Conservation (phyloP, 2,888 invertebrate genomes). For the Netelia virgata region DNA sequence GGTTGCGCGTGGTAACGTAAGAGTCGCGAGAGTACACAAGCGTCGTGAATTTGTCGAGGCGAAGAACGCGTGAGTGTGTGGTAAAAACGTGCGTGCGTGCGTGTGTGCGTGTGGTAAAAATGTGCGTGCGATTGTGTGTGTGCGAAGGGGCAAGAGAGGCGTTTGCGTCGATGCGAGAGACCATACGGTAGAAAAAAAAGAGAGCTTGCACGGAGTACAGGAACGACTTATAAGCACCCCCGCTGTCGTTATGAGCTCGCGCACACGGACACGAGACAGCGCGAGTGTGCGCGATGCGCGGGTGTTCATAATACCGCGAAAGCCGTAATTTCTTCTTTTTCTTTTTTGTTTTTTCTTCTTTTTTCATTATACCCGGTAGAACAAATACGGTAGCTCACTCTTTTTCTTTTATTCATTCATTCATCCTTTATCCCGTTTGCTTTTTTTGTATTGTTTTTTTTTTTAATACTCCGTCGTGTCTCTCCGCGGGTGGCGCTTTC, state of each 20-base stretch:
- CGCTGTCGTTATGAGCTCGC: constrained; percentile 47
- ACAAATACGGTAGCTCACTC: constrained; percentile 74
- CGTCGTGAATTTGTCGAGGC: constrained; percentile 44
- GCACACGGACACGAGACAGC: neutral
- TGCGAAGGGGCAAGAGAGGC: constrained; percentile 10
- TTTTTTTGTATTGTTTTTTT: constrained; percentile 36
- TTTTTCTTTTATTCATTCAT: constrained; percentile 62
- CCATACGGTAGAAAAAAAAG: constrained; percentile 31
- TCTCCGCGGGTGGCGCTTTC: constrained; percentile 63
- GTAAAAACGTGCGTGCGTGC: constrained; percentile 10
- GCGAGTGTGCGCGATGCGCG: constrained; percentile 43
- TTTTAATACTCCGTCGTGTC: constrained; percentile 58
- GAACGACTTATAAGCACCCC: constrained; percentile 61
- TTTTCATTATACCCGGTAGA: constrained; percentile 78
- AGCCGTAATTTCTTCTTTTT: constrained; percentile 73
- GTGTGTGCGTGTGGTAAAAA: constrained; percentile 27
- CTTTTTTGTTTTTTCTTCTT: constrained; percentile 71
- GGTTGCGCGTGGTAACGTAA: constrained; percentile 36
- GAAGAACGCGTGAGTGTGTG: constrained; percentile 44
- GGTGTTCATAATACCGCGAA: constrained; percentile 75
- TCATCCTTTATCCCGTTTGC: constrained; percentile 48
- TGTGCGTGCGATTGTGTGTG: constrained; percentile 18
- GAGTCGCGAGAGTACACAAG: constrained; percentile 45
- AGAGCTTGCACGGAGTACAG: constrained; percentile 34
- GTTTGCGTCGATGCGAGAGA: constrained; percentile 17